Conservation (phyloP, 2,797 vertebrate genomes). For the Scomberomorus guttatus region DNA sequence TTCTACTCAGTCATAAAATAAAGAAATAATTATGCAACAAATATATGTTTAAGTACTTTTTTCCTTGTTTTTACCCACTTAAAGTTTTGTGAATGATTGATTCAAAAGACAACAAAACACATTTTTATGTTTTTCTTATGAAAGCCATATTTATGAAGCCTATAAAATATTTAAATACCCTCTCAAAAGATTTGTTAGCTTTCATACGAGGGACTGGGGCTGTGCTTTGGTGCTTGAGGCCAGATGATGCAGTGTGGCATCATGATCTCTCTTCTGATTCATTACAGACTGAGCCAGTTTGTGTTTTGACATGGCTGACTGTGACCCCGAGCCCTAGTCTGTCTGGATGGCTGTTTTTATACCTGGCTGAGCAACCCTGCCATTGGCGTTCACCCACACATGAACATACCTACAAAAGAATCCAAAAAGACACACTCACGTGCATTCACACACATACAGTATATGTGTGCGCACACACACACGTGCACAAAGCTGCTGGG, state of each 20-base stretch:
- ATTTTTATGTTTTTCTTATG: not conserved
- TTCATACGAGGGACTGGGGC: not conserved
- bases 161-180: not conserved
- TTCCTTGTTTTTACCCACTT: not conserved
- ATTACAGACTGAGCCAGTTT: slow-evolving; percentile 67
- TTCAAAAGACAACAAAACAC: not conserved
- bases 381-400: slow-evolving; percentile 58
- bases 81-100: not conserved
- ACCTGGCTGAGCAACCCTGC: slow-evolving; percentile 65
- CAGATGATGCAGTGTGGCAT: slow-evolving; percentile 60
- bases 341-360: slow-evolving; percentile 67
- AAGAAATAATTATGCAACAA: not conserved
- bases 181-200: slow-evolving; percentile 22
- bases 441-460: not conserved
- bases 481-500: not conserved
- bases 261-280: slow-evolving; percentile 69
- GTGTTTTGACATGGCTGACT: slow-evolving; percentile 69
- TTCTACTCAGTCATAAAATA: not conserved
- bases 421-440: slow-evolving; percentile 39
- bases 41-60: too few species aligned
- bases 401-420: slow-evolving; percentile 41
- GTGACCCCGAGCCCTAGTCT: slow-evolving; percentile 53
- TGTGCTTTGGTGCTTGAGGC: slow-evolving; percentile 36
- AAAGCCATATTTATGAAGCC: not conserved
- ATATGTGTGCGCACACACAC: not conserved